Evolutionary conservation across 2,797 vertebrate species (phyloP), one percentile per base, ranked within the genome.

Genomic region (Artibeus lituratus): DNA sequence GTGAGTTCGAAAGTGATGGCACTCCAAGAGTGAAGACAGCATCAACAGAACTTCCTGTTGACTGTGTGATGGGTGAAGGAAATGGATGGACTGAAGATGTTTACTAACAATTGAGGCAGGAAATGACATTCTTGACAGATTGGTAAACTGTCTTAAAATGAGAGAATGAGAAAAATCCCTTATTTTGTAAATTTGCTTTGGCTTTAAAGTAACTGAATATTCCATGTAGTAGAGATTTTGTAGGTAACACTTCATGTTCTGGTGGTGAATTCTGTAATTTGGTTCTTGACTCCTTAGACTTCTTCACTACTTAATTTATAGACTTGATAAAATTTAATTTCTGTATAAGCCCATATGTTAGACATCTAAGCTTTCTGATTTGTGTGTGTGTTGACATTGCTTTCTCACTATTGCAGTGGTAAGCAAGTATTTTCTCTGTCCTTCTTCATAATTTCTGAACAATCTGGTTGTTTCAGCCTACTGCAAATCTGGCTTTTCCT

Each of bases 291-390:
- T 10, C 55, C 19, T 1, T 2, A 70, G 42, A 78, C 53, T 21
- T 32, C 11, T 24, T 39, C 16, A 35, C 72, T 24, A 4, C 35
- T 24, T 37, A 7, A n/a, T 62, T 88, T 39, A 10, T 3, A 57
- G 42, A 14, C 32, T 90, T 4, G 16, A 69, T 67, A 24, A 87
- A 70, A 32, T 15, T 2, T 55, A 77, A 49, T 44, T 69, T 80
- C 26, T 70, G 0, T 18, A 1, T 51, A 73, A 51, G 49, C 11
- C 49, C 37, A 7, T 7, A 0, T 15, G 7, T 53, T 18, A 39
- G 57, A 78, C 51, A 67, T 29, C 18, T 26, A 14, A 7, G 16
- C 11, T 12, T 26, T 21, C 22, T 12, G 0, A 22, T 14, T 5
- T 42, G 15, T 55, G 47, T 29, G 11, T 42, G 39, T 59, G 2